Evolutionary conservation across 2,113 vertebrate genomes (phyloP).

Genomic region (Shinisaurus crocodilurus): DNA sequence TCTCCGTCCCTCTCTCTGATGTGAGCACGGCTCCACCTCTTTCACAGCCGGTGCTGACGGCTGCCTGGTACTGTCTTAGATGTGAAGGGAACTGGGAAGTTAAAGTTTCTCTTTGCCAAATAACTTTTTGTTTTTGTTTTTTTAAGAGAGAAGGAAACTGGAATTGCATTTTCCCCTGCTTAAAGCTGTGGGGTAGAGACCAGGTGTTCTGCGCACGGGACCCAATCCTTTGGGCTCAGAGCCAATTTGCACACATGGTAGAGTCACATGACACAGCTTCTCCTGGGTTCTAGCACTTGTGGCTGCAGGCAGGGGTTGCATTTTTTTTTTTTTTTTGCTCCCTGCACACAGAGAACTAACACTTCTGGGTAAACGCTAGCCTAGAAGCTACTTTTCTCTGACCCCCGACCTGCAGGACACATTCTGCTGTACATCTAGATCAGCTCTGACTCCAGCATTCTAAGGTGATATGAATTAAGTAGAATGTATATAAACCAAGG

Average conservation of each 20-base stretch:
- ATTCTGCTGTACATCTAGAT: not conserved
- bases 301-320: not conserved
- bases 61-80: slow-evolving; percentile 22
- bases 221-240: not conserved
- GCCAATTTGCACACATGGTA: not conserved
- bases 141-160: not conserved
- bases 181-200: not conserved
- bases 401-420: too few species aligned
- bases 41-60: slow-evolving; percentile 17
- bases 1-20: slow-evolving; percentile 33
- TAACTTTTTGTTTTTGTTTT: not conserved
- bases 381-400: not conserved
- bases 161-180: not conserved
- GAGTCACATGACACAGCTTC: not conserved
- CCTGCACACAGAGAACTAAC: not conserved
- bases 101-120: not conserved
- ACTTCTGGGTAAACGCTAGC: not conserved
- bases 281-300: not conserved
- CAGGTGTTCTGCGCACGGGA: not conserved
- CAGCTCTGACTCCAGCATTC: not conserved
- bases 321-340: not conserved
- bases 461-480: not conserved
- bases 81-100: slow-evolving; percentile 13
- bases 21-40: slow-evolving; percentile 1
- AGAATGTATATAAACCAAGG: not conserved